phyloP scores from a whole-genome alignment of 2,888 invertebrate genomes.

The Cantharis flavilabris region DNA sequence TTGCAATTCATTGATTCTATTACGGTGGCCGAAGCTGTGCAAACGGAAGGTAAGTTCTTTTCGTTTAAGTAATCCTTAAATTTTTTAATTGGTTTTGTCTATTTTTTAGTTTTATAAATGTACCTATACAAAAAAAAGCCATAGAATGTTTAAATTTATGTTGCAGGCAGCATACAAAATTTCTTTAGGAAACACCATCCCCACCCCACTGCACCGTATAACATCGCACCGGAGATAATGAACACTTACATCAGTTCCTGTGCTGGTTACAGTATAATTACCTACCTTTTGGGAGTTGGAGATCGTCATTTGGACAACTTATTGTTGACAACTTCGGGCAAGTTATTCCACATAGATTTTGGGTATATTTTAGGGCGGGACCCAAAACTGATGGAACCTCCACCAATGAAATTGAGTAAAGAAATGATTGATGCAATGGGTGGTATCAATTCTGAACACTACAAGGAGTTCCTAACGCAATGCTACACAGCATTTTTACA shows the following conservation, averaged over 20 bases:
- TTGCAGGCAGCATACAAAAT: constrained; percentile 87
- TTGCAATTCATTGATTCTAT: constrained; percentile 93
- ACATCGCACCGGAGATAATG: constrained; percentile 92
- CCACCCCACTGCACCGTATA: constrained; percentile 84
- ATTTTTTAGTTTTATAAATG: too few relatives aligned
- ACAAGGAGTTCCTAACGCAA: constrained; percentile 90
- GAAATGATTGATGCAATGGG: constrained; percentile 99
- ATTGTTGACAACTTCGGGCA: constrained; percentile 86
- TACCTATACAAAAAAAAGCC: too few relatives aligned
- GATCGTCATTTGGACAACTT: constrained; percentile 98
- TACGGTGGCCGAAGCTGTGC: constrained; percentile 89
- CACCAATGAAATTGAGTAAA: constrained; percentile 95
- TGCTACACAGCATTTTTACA: constrained; percentile 97
- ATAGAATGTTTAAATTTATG: background rate
- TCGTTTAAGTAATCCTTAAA: too few relatives aligned
- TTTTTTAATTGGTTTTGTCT: background rate
- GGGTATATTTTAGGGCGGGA: constrained; percentile 97
- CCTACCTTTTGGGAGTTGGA: constrained; percentile 95
- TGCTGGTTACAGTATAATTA: constrained; percentile 98
- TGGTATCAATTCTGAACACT: constrained; percentile 86
- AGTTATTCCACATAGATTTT: constrained; percentile 96
- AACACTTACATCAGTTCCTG: constrained; percentile 96
- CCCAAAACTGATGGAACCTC: constrained; percentile 96
- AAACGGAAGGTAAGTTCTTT: constrained; percentile 73
- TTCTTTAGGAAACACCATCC: constrained; percentile 92